phyloP scores from a whole-genome alignment of 2,113 vertebrate species.

The Cynopterus brachyotis region DNA sequence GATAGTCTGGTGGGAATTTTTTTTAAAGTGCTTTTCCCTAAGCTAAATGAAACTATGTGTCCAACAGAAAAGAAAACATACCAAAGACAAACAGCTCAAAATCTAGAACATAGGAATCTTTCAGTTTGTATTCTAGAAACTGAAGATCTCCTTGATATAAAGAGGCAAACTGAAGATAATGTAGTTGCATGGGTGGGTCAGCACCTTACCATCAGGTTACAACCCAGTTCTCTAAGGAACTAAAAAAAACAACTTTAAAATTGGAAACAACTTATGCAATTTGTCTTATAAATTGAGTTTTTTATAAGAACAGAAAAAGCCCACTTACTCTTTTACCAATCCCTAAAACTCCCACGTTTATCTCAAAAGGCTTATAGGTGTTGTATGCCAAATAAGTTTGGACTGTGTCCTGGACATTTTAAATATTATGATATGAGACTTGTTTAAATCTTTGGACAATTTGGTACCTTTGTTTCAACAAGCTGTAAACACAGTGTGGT shows the following conservation, averaged over 20 bases:
- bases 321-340: background rate
- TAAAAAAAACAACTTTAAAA: background rate
- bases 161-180: background rate
- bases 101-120: background rate
- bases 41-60: background rate
- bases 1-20: background rate
- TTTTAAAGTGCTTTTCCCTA: background rate
- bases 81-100: background rate
- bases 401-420: background rate
- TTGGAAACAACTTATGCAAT: background rate
- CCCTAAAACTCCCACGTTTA: background rate
- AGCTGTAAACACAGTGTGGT: background rate
- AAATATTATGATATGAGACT: background rate
- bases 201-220: background rate
- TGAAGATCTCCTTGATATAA: background rate
- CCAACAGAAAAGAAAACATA: background rate
- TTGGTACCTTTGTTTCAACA: background rate
- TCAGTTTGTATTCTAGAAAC: background rate
- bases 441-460: background rate
- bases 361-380: background rate
- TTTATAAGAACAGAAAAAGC: background rate
- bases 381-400: background rate
- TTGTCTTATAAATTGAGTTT: background rate
- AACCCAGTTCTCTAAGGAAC: background rate
- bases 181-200: background rate